These are phyloP conservation scores for Speoplatyrhinus poulsoni DNA, from an alignment of 2,113 vertebrate genomes.

Conservation along the genomic window DNA sequence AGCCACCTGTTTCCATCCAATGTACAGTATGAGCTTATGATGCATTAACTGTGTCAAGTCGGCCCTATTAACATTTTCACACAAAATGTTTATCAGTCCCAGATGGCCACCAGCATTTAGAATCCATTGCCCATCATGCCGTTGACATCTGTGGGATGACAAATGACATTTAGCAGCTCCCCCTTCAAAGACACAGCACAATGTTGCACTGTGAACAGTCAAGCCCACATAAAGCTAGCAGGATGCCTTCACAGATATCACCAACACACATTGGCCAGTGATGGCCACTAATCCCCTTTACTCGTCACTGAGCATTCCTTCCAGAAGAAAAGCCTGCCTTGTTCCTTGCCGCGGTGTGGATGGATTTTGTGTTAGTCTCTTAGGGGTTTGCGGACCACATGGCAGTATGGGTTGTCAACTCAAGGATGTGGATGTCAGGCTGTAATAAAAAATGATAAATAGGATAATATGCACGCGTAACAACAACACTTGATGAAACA, in stretches of 20 bases:
- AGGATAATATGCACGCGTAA: conserved; percentile 1
- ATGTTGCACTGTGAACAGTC: conserved; percentile 55
- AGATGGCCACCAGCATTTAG: conserved; percentile 55
- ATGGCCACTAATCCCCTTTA: conserved; percentile 39
- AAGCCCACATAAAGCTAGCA: conserved; percentile 60
- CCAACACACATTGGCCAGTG: conserved; percentile 36
- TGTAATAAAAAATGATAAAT: conserved; percentile 5
- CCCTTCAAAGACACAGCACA: conserved; percentile 48
- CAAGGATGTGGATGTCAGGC: not conserved
- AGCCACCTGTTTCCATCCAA: conserved; percentile 20
- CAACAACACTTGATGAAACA: not conserved
- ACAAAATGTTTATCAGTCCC: conserved; percentile 43
- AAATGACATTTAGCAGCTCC: conserved; percentile 68
- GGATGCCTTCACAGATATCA: conserved; percentile 36
- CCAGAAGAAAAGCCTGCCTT: conserved; percentile 23
- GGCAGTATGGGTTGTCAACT: not conserved
- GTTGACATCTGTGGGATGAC: conserved; percentile 67
- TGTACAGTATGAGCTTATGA: no score
- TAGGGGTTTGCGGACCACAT: not conserved
- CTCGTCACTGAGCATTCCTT: conserved; percentile 23
- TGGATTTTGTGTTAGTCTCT: conserved; percentile 17
- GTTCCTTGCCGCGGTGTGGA: conserved; percentile 12
- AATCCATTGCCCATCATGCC: conserved; percentile 49
- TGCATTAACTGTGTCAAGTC: no score
- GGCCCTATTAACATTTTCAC: conserved; percentile 2